Base-by-base conservation (phyloP, 2,888 invertebrate species). In the Andricus quercusramuli region DNA sequence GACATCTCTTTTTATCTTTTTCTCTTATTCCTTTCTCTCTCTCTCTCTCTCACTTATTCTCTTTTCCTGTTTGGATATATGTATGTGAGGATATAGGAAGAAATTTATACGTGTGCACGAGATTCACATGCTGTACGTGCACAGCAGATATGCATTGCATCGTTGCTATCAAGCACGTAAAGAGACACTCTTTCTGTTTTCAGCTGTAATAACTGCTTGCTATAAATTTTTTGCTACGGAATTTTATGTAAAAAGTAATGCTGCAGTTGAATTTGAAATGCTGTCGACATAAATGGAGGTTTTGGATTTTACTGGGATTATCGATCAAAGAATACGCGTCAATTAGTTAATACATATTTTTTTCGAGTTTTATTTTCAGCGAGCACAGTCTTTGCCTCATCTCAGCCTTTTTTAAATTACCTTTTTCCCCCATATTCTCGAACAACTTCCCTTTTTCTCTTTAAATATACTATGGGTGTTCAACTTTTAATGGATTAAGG, bases 101-200 rank as follows among this genome's bases (percentile, higher is more conserved):
- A 29, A 29, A 20, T 56, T n/a, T 59, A n/a, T 51, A 51, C 13
- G 51, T 56, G 74, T 32, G 56, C 37, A 51, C n/a, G 11, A 56
- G 74, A 74, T 74, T 74, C 56, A 74, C 74, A 56, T 74, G 20
- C 74, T 74, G 56, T 74, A 74, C 74, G 56, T 74, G 74, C 56
- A 74, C 51, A 59, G 29, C 70, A 74, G 74, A 32, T 74, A 74
- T 74, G 29, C 51, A 29, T 74, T 29, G 32, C 37, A 74, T 74
- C 51, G 51, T 32, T 74, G 20, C 70, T 37, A 74, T 74, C 32
- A 56, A 56, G 56, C 29, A 74, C 32, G 56, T 74, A 59, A 74
- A 59, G 56, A 74, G 74, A 74, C 74, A 74, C 29, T 74, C 56
- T 74, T 74, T 74, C 56, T 51, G 29, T 56, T 74, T 32, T 51